Evolutionary conservation across 2,888 invertebrate species (phyloP).

Genomic region (Congeria kusceri): DNA sequence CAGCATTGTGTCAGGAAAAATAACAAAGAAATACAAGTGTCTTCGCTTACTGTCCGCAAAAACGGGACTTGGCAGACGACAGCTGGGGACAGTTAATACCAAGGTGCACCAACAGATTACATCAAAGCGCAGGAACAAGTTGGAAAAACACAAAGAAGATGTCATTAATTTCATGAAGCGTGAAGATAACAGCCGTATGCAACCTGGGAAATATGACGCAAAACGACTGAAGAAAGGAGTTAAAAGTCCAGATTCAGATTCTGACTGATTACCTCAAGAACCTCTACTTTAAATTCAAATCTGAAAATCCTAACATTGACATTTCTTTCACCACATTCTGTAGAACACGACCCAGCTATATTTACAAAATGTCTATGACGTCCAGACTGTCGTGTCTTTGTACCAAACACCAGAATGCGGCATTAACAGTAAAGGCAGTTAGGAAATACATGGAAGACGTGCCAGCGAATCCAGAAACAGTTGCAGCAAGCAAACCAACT

Average conservation of each 20-base stretch:
- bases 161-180: too few relatives aligned
- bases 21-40: too few relatives aligned
- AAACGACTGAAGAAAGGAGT: too few relatives aligned
- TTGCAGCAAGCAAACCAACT: conserved; percentile 13
- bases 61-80: too few relatives aligned
- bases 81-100: too few relatives aligned
- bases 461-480: conserved; percentile 42
- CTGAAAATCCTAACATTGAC: background rate
- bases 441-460: conserved; percentile 14
- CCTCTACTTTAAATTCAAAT: conserved; percentile 8
- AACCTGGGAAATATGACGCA: too few relatives aligned
- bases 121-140: too few relatives aligned
- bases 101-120: too few relatives aligned
- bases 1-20: too few relatives aligned
- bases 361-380: conserved; percentile 28
- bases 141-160: too few relatives aligned
- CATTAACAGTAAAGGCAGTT: conserved; percentile 47
- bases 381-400: conserved; percentile 54
- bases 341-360: conserved; percentile 30
- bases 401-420: conserved; percentile 51
- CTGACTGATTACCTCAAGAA: conserved; percentile 25
- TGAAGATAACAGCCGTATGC: too few relatives aligned
- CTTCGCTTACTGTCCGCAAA: too few relatives aligned
- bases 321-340: conserved; percentile 35
- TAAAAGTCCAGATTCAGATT: conserved; percentile 31